Conservation (phyloP, 2,888 invertebrate species). For the Acholoe squamosa region DNA sequence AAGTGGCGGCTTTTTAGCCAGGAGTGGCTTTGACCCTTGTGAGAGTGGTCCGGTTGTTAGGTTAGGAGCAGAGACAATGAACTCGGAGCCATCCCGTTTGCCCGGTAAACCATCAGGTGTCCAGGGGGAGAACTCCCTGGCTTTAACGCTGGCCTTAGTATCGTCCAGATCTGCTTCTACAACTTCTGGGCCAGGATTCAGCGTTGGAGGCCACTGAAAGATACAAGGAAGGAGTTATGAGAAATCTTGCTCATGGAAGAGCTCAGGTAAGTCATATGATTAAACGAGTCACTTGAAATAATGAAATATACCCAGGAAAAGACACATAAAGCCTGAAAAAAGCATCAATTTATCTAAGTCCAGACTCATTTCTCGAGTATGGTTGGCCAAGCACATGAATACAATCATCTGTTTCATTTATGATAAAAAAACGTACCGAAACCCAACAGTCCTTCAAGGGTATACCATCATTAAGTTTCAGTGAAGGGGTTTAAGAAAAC, state of each 20-base stretch:
- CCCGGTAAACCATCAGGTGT: neutral
- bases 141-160: neutral
- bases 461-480: too few species aligned
- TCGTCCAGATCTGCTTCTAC: conserved; percentile 29
- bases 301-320: too few species aligned
- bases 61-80: neutral
- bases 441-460: too few species aligned
- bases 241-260: neutral
- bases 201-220: conserved; percentile 37
- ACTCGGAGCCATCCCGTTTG: neutral
- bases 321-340: too few species aligned
- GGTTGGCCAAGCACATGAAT: too few species aligned
- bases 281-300: too few species aligned
- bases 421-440: too few species aligned
- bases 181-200: conserved; percentile 40
- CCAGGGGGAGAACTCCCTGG: conserved; percentile 16
- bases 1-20: neutral
- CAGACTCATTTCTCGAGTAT: too few species aligned
- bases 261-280: too few species aligned
- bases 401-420: too few species aligned
- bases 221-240: neutral
- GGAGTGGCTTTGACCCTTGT: neutral
- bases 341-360: too few species aligned
- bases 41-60: neutral
- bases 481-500: too few species aligned